Evolutionary conservation across 2,113 vertebrate species (phyloP).

Genomic region (Pollachius pollachius): DNA sequence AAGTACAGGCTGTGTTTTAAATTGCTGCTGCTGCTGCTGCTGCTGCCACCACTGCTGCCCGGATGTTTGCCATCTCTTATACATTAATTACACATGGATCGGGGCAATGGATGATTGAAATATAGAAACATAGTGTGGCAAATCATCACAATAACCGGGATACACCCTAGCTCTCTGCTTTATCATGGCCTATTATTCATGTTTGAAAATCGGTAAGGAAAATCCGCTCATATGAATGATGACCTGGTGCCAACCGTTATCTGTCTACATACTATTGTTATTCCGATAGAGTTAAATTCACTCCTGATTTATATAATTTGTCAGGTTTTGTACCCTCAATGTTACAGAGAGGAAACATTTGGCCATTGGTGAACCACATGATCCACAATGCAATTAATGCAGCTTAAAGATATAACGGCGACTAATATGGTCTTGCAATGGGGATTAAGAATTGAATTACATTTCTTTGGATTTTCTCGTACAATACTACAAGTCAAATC

Average conservation of each 20-base stretch:
- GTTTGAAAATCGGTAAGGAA: slow-evolving; percentile 17
- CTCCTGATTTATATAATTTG: too few species aligned
- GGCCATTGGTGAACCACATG: not conserved
- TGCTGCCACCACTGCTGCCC: slow-evolving; percentile 9
- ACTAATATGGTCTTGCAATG: not conserved
- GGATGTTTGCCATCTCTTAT: slow-evolving; percentile 30
- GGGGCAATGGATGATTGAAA: slow-evolving; percentile 44
- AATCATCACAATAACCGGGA: slow-evolving; percentile 2
- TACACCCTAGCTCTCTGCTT: slow-evolving; percentile 15
- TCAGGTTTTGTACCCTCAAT: too few species aligned
- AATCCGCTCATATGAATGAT: slow-evolving; percentile 6
- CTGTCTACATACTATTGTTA: not conserved
- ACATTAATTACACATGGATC: slow-evolving; percentile 31
- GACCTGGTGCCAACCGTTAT: not conserved
- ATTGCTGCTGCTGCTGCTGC: slow-evolving; percentile 36
- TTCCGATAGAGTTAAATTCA: not conserved
- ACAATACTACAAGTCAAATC: too few species aligned
- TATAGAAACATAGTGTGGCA: slow-evolving; percentile 44
- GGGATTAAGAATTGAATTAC: not conserved
- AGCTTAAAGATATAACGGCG: not conserved
- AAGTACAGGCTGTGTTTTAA: slow-evolving; percentile 52
- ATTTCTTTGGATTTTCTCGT: too few species aligned
- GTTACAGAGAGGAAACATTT: not conserved
- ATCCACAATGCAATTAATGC: not conserved
- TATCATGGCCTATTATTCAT: slow-evolving; percentile 23